Evolutionary conservation across 1,140 invertebrate species (phyloP).

Genomic region (Drosophila sp.): DNA sequence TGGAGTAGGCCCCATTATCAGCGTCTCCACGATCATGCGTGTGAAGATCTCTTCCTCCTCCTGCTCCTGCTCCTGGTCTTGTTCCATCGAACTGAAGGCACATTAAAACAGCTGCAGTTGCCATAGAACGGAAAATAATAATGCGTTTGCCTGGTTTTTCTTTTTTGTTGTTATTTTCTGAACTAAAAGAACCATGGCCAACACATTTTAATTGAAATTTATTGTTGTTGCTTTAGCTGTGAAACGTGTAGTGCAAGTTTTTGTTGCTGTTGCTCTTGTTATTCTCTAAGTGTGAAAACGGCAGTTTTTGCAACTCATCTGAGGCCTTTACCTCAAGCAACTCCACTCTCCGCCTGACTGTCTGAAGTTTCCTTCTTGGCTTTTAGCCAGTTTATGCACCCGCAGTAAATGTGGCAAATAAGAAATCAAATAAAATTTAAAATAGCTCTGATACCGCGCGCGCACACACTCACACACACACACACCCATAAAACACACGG

Average conservation of each 20-base stretch:
- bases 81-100: background rate
- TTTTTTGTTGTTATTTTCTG: background rate
- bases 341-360: background rate
- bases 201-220: conserved; percentile 32
- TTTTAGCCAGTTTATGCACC: conserved; percentile 25
- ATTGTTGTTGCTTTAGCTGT: conserved; percentile 21
- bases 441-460: conserved; percentile 23
- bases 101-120: conserved; percentile 6
- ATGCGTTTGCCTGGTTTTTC: conserved; percentile 15
- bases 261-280: conserved; percentile 9
- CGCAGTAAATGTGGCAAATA: conserved; percentile 38
- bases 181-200: conserved; percentile 6
- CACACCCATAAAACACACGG: conserved; percentile 29
- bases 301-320: conserved; percentile 4
- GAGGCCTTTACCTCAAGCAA: background rate
- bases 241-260: conserved; percentile 33
- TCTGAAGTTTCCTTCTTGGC: conserved; percentile 8
- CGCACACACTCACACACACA: background rate
- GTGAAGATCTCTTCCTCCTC: too few species aligned
- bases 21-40: too few species aligned
- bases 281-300: conserved; percentile 33
- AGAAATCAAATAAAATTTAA: conserved; percentile 52
- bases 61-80: too few species aligned
- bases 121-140: conserved; percentile 13
- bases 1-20: background rate